Base-by-base conservation (phyloP, 2,113 vertebrate genomes). In the Saguinus midas region DNA sequence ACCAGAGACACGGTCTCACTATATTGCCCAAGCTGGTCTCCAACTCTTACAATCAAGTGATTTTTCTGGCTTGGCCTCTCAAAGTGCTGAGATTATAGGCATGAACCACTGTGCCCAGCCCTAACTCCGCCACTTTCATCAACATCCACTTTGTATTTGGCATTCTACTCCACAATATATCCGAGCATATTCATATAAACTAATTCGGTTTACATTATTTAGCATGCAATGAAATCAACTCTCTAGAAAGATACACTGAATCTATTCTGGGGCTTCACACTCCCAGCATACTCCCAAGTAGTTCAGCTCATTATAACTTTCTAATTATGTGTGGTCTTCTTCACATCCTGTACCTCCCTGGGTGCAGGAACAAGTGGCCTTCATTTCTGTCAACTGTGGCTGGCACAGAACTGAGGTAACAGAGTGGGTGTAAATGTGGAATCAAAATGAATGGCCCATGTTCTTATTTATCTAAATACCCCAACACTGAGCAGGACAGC, bases 121-220 rank as follows among this genome's bases (percentile, higher is more conserved):
- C 37, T 35, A 52, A 20, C 48, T 48, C 17, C 12, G 45, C 61
- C 20, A 61, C 61, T 55, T 45, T 66, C 27, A 23, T 70, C 52
- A 58, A 61, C 14, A 13, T 52, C 61, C 14, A 45, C 50, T 87
- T 73, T 50, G 6, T 57, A 66, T 66, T 79, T 66, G 73, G 29
- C 37, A 32, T 75, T 81, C 55, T 86, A 61, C 13, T 52, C 20
- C 6, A 27, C 3, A n/a, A 18, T 37, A 40, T 50, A 35, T 55
- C 37, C 16, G 66, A 66, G 45, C 17, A 35, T 88, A 80, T 92
- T 58, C 43, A 58, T 37, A 37, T 85, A 85, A 66, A 27, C 29
- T 20, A 78, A 76, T 89, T 45, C 16, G 18, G 64, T 64, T 90
- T 87, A 87, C 86, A 96, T 82, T 55, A 82, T 90, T 96, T 81